These are phyloP conservation scores for Drosophila gaucha DNA, from an alignment of 2,888 invertebrate genomes.

Conservation along the genomic window DNA sequence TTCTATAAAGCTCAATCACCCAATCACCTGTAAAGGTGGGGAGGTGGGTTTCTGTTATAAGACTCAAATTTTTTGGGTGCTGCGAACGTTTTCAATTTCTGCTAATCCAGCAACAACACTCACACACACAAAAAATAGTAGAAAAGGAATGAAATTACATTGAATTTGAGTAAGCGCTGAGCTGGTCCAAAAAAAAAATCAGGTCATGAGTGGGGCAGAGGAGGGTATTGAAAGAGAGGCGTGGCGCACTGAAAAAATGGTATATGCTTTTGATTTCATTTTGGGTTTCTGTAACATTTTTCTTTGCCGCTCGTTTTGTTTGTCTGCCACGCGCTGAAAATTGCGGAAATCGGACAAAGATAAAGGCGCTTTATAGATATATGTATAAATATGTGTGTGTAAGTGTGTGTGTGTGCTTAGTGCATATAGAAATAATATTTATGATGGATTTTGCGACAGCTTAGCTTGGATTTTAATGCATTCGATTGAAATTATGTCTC, in stretches of 20 bases:
- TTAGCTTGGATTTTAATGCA: constrained; percentile 62
- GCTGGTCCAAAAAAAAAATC: too few species aligned
- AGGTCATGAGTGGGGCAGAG: background rate
- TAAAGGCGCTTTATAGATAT: constrained; percentile 20
- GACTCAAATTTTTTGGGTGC: constrained; percentile 15
- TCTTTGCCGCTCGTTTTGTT: constrained; percentile 27
- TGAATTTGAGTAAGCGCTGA: constrained; percentile 50
- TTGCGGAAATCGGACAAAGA: constrained; percentile 42
- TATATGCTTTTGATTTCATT: constrained; percentile 34
- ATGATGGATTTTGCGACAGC: constrained; percentile 62
- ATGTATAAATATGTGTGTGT: constrained; percentile 3
- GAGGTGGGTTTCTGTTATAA: too few species aligned
- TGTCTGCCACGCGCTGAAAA: constrained; percentile 47
- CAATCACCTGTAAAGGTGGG: background rate
- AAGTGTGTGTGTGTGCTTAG: background rate
- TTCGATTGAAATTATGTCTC: constrained; percentile 58
- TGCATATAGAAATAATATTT: constrained; percentile 42
- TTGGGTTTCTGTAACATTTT: constrained; percentile 20
- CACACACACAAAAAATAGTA: background rate
- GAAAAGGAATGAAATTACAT: constrained; percentile 53
- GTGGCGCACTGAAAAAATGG: constrained; percentile 30
- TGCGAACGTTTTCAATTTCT: constrained; percentile 60
- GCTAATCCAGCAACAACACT: constrained; percentile 52
- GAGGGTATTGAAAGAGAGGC: background rate
- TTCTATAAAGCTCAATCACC: constrained; percentile 50